Evolutionary conservation across 2,888 invertebrate genomes (phyloP).

Genomic region (Thymelicus lineola): DNA sequence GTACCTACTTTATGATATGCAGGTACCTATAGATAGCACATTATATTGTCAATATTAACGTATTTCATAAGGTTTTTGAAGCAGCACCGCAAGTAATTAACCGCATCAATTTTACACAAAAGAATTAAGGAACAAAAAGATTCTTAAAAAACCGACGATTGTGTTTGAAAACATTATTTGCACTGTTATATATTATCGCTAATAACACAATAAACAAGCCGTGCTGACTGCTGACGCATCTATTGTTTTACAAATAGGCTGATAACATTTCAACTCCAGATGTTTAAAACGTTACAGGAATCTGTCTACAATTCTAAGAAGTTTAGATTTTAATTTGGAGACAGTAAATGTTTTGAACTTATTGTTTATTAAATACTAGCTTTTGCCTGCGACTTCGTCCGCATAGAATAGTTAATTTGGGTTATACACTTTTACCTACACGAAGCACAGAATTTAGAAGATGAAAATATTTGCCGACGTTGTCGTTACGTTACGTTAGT

Average conservation of each 20-base stretch:
- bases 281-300: conserved; percentile 13
- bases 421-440: conserved; percentile 12
- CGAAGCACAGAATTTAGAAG: conserved; percentile 12
- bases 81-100: no score
- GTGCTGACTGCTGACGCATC: conserved; percentile 5
- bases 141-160: no score
- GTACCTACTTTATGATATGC: conserved; percentile 6
- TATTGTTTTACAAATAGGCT: conserved; percentile 6
- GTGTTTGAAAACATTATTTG: no score
- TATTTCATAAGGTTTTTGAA: conserved; percentile 4
- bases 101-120: conserved; percentile 1
- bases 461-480: conserved; percentile 14
- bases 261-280: conserved; percentile 6
- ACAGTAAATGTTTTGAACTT: conserved; percentile 14
- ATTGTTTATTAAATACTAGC: conserved; percentile 2
- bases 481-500: conserved; percentile 14
- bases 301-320: conserved; percentile 14
- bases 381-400: conserved; percentile 4
- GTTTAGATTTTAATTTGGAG: conserved; percentile 14
- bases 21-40: conserved; percentile 6
- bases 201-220: conserved; percentile 4
- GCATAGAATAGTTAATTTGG: conserved; percentile 4
- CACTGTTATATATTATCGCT: no score
- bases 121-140: conserved; percentile 6
- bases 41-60: conserved; percentile 7